These are phyloP conservation scores for Macroglossus sobrinus DNA, from an alignment of 2,113 vertebrate species.

Conservation along the genomic window DNA sequence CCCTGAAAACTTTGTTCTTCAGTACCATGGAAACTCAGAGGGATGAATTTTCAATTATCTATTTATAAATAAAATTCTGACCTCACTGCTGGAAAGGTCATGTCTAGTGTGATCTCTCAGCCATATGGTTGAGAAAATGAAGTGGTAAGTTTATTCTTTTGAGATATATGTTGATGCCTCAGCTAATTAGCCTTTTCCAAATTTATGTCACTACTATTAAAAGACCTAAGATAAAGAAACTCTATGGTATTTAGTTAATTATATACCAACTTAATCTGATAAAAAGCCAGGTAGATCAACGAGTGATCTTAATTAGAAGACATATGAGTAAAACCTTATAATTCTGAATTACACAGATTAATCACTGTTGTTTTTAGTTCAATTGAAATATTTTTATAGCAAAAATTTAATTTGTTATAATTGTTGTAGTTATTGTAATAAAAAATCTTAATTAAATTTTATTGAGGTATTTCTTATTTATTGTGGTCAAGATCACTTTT, in stretches of 20 bases:
- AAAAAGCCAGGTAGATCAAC: conserved; percentile 42
- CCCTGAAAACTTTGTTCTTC: not conserved
- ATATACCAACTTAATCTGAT: conserved; percentile 46
- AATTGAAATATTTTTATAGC: not conserved
- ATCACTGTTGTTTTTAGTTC: not conserved
- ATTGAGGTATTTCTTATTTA: not conserved
- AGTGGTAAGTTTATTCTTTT: conserved; percentile 62
- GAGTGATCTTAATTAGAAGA: conserved; percentile 37
- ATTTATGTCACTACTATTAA: conserved; percentile 61
- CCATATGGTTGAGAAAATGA: conserved; percentile 74
- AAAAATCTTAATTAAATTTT: not conserved
- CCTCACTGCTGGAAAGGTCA: conserved; percentile 65
- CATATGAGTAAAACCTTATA: not conserved
- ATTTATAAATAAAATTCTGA: conserved; percentile 72
- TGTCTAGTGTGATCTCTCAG: conserved; percentile 49
- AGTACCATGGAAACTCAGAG: conserved; percentile 38
- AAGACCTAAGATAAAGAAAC: conserved; percentile 40
- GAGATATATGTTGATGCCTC: conserved; percentile 62
- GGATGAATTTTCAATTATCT: conserved; percentile 70
- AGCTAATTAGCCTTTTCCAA: conserved; percentile 68
- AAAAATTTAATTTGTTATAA: not conserved
- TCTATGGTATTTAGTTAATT: conserved; percentile 49
- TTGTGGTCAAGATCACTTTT: not conserved
- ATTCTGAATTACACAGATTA: conserved; percentile 17
- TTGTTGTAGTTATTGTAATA: not conserved